These are phyloP conservation scores for Drosophila mettleri DNA, from an alignment of 2,888 invertebrate genomes.

Conservation along the genomic window DNA sequence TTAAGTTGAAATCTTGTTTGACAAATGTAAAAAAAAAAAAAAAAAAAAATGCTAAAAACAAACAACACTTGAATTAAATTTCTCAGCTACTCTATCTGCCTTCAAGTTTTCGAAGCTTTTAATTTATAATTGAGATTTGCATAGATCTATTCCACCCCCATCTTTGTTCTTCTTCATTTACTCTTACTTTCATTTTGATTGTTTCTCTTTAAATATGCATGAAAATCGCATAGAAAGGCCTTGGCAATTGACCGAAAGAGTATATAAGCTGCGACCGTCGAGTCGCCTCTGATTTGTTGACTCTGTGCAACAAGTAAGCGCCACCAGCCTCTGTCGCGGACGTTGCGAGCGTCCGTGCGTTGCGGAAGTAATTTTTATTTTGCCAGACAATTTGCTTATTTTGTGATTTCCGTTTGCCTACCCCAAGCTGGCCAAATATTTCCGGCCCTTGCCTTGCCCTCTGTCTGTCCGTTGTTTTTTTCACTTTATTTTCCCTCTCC, in stretches of 20 bases:
- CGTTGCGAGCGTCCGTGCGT: conserved; percentile 64
- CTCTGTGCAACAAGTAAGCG: conserved; percentile 54
- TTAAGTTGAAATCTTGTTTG: conserved; percentile 10
- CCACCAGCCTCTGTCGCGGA: conserved; percentile 33
- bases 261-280: conserved; percentile 4
- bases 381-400: conserved; percentile 85
- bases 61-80: neutral
- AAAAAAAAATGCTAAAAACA: neutral
- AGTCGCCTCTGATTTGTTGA: conserved; percentile 6
- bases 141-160: no score
- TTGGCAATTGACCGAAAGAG: neutral
- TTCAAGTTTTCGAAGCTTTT: no score
- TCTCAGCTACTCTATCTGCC: neutral
- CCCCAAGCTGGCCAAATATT: conserved; percentile 71
- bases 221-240: conserved; percentile 6
- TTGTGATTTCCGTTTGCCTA: conserved; percentile 83
- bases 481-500: conserved; percentile 1
- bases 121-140: neutral
- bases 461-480: conserved; percentile 19
- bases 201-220: neutral
- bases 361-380: conserved; percentile 85
- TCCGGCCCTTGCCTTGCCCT: conserved; percentile 73
- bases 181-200: neutral
- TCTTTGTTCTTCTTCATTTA: no score
- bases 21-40: conserved; percentile 11